Base-by-base conservation (phyloP, 2,888 invertebrate species). In the Eristalinus sepulchralis region DNA sequence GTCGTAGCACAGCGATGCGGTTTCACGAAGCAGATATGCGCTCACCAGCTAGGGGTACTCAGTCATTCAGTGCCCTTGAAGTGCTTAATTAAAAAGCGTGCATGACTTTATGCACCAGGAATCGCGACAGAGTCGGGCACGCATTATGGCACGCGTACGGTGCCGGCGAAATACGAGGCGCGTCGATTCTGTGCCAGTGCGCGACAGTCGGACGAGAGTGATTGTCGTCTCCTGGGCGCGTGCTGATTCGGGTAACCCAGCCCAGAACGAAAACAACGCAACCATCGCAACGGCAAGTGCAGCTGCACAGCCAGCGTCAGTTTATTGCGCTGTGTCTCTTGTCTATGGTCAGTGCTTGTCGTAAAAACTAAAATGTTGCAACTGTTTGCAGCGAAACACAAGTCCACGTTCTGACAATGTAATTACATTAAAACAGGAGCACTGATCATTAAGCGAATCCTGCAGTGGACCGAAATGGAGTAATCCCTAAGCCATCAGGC, bases 41-140 rank as follows among this genome's bases (percentile, higher is more conserved):
- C 66, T 27, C 17, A 13, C 53, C 31, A 31, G 71, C 71, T 76
- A 39, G 34, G 78, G 72, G 68, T 39, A 79, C 53, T 75, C 55
- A 72, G 24, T 36, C 22, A 68, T 47, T 60, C 70, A 66, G 34
- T 79, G 86, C 86, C 86, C 86, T 86, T 86, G 86, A 86, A 79
- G 77, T 47, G 82, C 62, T 83, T 78, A 82, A 82, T 78, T 82
- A 77, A 80, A 86, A 82, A 47, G 47, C 8, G 82, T 82, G 33
- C 86, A 82, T 63, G 86, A 86, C 86, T 86, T 73, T 81, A 70
- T 86, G 86, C 82, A 86, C 86, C 75, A 83, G 75, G 82, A 83
- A 83, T 71, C 73, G 75, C 75, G 82, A 71, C 82, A 83, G 57
- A 57, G 66, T 79, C 71, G 73, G 83, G 82, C 82, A 86, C 82